Base-by-base conservation (phyloP, 1,140 invertebrate genomes). In the Platyscapa corneri region DNA sequence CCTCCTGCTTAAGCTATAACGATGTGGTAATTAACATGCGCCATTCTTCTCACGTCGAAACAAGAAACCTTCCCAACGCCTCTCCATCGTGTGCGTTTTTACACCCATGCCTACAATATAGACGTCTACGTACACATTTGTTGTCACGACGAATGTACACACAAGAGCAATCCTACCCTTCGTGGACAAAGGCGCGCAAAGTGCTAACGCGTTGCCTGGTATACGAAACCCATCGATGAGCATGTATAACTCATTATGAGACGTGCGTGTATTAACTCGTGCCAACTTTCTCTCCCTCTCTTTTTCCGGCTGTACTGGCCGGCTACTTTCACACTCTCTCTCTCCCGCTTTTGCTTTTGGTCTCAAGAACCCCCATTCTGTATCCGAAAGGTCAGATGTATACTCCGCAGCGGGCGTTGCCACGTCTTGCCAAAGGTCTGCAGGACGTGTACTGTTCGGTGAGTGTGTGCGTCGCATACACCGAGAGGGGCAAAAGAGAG, bases 151-250 rank as follows among this genome's bases (percentile, higher is more conserved):
- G 6, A 14, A 39, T 72, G 10, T 72, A 39, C 34, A 34, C 16
- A 32, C 34, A 39, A 23, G 67, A 12, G 18, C 67, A 72, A 72
- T 72, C 34, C 30, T 10, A 27, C 79, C 34, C 18, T 70, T 37
- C 23, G 34, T 42, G 32, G 74, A 82, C 67, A 82, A 75, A 74
- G 60, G 81, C 67, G 70, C 81, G 32, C 18, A 27, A 74, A 82
- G 70, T 82, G 32, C 70, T 56, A 82, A 60, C 49, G 49, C 34
- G 46, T 39, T 27, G 16, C 46, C 5, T 46, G 64, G 14, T 34
- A 49, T 60, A 49, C 81, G 70, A 82, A 64, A 74, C 46, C 27
- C 70, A 74, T 82, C 81, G 49, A 75, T 82, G 81, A 16, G 49
- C 23, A 79, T 42, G 42, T 42, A 49, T 30, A 76, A 34, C 20